A percentile compares a stretch with the other conserved stretches of the same genome.
These are phyloP conservation scores for Oxyruncus cristatus DNA, from an alignment of 2,113 vertebrate genomes.

Conservation along the genomic window DNA sequence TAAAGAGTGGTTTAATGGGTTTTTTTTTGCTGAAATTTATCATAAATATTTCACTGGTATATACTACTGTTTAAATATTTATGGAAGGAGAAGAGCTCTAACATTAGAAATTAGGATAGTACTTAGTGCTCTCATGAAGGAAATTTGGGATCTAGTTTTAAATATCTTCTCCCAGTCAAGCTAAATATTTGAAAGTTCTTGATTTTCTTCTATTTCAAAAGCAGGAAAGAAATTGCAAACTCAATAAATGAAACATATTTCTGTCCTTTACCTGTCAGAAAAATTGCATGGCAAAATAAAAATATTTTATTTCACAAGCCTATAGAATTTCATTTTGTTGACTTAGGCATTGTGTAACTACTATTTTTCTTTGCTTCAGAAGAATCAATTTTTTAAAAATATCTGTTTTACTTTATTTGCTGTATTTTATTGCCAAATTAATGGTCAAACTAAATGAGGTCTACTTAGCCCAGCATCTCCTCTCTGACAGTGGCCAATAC, in stretches of 20 bases:
- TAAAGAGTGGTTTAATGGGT: rapidly evolving
- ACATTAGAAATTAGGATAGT: neutral
- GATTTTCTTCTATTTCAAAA: neutral
- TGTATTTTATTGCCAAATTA: neutral
- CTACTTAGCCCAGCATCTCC: neutral
- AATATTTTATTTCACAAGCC: neutral
- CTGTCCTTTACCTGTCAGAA: neutral
- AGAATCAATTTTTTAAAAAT: neutral
- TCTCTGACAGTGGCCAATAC: neutral
- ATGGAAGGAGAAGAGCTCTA: neutral
- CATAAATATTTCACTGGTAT: neutral
- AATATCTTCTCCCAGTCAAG: neutral
- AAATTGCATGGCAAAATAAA: neutral
- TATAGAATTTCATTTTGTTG: neutral
- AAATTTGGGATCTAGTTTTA: neutral
- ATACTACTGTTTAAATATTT: neutral
- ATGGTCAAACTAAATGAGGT: neutral
- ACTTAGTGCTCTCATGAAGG: neutral
- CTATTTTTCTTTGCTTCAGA: neutral
- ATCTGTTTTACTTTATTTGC: neutral
- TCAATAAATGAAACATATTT: neutral
- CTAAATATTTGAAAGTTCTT: neutral
- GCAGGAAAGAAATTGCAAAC: neutral
- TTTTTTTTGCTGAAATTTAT: neutral
- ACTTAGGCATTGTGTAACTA: neutral